Evolutionary conservation across 2,888 invertebrate genomes (phyloP), one percentile per base, ranked within the genome.

Genomic region (Aleiodes testaceus): DNA sequence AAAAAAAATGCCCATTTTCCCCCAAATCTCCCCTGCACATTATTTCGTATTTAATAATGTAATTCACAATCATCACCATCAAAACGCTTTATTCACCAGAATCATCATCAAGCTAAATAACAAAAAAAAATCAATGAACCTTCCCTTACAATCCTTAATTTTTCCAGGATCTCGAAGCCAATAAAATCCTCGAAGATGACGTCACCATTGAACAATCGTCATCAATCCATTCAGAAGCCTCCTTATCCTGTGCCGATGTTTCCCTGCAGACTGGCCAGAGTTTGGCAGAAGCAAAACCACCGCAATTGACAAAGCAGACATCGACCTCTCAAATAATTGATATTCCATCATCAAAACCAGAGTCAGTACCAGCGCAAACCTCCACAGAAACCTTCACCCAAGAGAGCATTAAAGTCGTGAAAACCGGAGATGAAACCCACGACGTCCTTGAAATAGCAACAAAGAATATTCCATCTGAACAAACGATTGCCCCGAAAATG

Each of bases 361-460:
- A 80, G 12, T 75, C 81, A 16, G 79, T 78, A 0, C 76, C 77
- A 3, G 80, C 79, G 26, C 85, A 84, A 59, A 76, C 81, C 22
- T 66, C 78, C 26, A 80, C 78, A 67, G 81, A 82, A 55, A 75
- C 79, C 3, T 79, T 80, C 30, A 77, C 81, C 4, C 85, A 87
- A 52, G 86, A 87, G 53, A 79, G 82, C 2, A 87, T 87, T 59
- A 85, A 84, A 69, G 82, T 87, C 11, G 70, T 83, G 5, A 87
- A 86, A 69, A 84, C 82, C 26, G 84, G 79, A 2, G 85, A 85
- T 64, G 86, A 83, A 4, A 82, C 83, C 67, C 86, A 87, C 75
- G 87, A 87, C 61, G 84, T 87, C 3, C 87, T 87, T 36, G 87
- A 87, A 73, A 87, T 87, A n/a, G 87, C 87, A 2, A 87, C 87